phyloP scores from a whole-genome alignment of 2,797 vertebrate genomes.

The Alosa sapidissima region DNA sequence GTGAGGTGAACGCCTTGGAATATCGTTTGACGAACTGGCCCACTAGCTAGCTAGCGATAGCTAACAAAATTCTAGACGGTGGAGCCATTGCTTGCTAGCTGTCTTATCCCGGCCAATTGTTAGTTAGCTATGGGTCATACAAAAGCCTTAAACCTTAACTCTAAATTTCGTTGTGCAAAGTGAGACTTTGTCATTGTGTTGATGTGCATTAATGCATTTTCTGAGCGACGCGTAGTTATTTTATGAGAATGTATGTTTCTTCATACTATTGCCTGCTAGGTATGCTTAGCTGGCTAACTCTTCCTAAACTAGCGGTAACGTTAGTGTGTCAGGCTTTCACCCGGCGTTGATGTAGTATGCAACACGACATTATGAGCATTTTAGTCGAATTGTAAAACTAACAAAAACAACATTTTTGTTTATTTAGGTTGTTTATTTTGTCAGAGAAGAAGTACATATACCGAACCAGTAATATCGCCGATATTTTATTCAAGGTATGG shows the following conservation, averaged over 20 bases:
- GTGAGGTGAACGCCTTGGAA: neutral
- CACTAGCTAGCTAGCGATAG: constrained; percentile 11
- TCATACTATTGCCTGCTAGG: neutral
- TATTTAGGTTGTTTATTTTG: neutral
- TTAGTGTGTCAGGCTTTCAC: constrained; percentile 7
- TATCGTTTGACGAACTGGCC: neutral
- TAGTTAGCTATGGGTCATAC: neutral
- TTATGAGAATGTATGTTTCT: neutral
- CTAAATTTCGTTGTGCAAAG: neutral
- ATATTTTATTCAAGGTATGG: neutral
- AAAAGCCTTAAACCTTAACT: neutral
- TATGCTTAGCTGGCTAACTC: constrained; percentile 4
- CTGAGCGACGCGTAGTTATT: neutral
- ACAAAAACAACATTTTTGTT: neutral
- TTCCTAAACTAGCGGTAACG: neutral
- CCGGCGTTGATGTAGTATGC: constrained; percentile 54
- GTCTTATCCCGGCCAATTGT: neutral
- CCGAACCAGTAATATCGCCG: neutral
- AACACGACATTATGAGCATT: neutral
- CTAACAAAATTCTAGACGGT: neutral
- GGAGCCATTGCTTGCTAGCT: neutral
- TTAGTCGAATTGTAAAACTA: neutral
- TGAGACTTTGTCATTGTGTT: neutral
- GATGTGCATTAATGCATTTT: neutral
- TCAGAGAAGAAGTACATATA: neutral